Evolutionary conservation across 2,888 invertebrate species (phyloP).

Genomic region (Patella ulyssiponensis): DNA sequence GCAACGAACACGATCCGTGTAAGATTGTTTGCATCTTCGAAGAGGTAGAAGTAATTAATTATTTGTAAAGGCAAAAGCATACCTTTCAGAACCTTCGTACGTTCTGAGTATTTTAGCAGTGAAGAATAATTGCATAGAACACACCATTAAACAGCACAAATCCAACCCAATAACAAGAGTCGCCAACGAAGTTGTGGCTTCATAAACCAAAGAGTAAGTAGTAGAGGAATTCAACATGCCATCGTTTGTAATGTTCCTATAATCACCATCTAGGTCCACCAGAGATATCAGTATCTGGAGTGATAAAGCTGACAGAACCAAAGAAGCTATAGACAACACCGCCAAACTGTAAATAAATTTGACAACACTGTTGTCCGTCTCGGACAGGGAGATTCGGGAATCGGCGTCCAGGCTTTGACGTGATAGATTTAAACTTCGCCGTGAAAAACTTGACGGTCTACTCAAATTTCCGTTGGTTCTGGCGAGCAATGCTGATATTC

Average conservation of each 20-base stretch:
- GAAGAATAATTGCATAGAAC: constrained; percentile 94
- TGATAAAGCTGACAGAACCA: constrained; percentile 86
- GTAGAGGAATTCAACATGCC: constrained; percentile 36
- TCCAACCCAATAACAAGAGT: constrained; percentile 90
- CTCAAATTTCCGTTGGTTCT: constrained; percentile 50
- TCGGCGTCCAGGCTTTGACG: constrained; percentile 41
- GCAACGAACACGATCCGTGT: no score
- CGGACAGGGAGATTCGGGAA: constrained; percentile 26
- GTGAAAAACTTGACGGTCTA: constrained; percentile 40
- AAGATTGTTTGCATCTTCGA: no score
- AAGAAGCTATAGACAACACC: constrained; percentile 86
- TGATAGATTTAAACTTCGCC: constrained; percentile 35
- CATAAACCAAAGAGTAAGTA: constrained; percentile 82
- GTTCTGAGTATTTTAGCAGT: constrained; percentile 92
- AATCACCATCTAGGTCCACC: constrained; percentile 73
- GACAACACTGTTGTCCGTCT: constrained; percentile 18
- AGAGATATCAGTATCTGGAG: constrained; percentile 82
- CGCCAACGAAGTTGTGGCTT: constrained; percentile 91
- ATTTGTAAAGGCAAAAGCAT: constrained; percentile 42
- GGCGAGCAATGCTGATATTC: constrained; percentile 41
- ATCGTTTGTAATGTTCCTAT: constrained; percentile 3
- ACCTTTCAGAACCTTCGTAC: constrained; percentile 83
- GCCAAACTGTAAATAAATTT: constrained; percentile 78
- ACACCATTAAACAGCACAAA: constrained; percentile 91
- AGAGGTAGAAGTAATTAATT: no score